A percentile compares a stretch with the other conserved stretches of the same genome.
phyloP scores from a whole-genome alignment of 1,140 invertebrate genomes.

The Drosophila oshimai region DNA sequence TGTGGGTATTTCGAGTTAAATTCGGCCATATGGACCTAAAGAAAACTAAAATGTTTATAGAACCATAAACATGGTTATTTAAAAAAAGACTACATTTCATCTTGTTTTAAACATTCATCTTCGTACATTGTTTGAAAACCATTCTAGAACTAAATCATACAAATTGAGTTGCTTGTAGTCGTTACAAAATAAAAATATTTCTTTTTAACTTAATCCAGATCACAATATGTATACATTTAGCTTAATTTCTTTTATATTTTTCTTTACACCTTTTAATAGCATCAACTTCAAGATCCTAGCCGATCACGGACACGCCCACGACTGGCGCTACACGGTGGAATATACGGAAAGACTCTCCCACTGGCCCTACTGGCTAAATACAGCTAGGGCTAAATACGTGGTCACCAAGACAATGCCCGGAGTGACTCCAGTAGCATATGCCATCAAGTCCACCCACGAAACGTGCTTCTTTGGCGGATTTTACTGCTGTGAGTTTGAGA shows the following conservation, averaged over 20 bases:
- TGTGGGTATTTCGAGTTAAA: no score
- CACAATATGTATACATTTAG: no score
- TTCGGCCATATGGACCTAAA: no score
- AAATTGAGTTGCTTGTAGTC: no score
- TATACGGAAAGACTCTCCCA: constrained; percentile 87
- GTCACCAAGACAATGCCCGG: constrained; percentile 83
- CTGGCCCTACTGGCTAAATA: constrained; percentile 86
- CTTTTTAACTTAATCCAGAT: no score
- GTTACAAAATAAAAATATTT: no score
- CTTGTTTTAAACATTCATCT: no score
- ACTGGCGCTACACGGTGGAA: constrained; percentile 88
- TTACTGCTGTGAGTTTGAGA: constrained; percentile 85
- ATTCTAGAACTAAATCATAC: no score
- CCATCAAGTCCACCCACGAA: constrained; percentile 86
- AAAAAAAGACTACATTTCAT: no score
- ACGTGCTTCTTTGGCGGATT: constrained; percentile 86
- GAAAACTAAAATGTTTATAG: no score
- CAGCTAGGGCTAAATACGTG: constrained; percentile 85
- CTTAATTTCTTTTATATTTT: not conserved
- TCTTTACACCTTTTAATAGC: constrained; percentile 82
- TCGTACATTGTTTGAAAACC: no score
- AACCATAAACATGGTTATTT: no score
- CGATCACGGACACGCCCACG: constrained; percentile 87
- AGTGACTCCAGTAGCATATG: constrained; percentile 79
- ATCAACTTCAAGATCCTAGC: constrained; percentile 85